These are phyloP conservation scores for Diabrotica balteata DNA, from an alignment of 2,888 invertebrate genomes.

Conservation along the genomic window DNA sequence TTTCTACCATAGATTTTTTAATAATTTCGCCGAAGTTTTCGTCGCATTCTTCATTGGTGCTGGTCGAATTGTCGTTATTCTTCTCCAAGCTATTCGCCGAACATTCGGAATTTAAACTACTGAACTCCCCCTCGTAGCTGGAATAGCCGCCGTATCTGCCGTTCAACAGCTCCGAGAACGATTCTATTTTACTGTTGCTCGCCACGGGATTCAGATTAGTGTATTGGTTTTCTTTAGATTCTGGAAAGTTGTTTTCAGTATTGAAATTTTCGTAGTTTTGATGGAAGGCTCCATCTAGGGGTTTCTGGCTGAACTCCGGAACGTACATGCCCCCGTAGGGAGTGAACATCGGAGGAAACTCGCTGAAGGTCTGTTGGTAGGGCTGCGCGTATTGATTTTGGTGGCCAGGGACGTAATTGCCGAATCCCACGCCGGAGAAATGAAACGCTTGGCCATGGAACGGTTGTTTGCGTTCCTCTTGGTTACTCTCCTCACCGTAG, in stretches of 20 bases:
- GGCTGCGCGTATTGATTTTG: conserved; percentile 39
- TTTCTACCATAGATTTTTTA: conserved; percentile 91
- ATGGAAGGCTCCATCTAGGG: conserved; percentile 55
- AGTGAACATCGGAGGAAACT: conserved; percentile 60
- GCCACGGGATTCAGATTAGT: conserved; percentile 73
- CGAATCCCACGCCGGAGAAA: conserved; percentile 56
- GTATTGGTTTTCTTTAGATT: conserved; percentile 67
- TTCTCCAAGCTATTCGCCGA: conserved; percentile 38
- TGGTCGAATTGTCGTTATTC: conserved; percentile 38
- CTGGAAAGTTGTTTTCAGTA: conserved; percentile 56
- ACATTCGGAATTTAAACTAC: conserved; percentile 11
- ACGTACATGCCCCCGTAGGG: conserved; percentile 60
- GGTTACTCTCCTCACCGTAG: conserved; percentile 63
- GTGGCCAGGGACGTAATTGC: conserved; percentile 46
- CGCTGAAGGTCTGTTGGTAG: conserved; percentile 50
- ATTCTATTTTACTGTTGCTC: conserved; percentile 74
- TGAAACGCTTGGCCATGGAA: conserved; percentile 56
- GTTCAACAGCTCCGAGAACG: conserved; percentile 70
- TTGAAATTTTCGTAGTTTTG: conserved; percentile 65
- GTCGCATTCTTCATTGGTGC: conserved; percentile 61
- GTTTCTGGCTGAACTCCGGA: conserved; percentile 47
- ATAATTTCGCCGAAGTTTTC: conserved; percentile 92
- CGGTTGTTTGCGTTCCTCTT: conserved; percentile 44
- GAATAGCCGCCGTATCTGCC: conserved; percentile 63
- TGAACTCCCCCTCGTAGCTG: conserved; percentile 57